Conservation (phyloP, 1,140 invertebrate species). For the Dysdera silvatica region DNA sequence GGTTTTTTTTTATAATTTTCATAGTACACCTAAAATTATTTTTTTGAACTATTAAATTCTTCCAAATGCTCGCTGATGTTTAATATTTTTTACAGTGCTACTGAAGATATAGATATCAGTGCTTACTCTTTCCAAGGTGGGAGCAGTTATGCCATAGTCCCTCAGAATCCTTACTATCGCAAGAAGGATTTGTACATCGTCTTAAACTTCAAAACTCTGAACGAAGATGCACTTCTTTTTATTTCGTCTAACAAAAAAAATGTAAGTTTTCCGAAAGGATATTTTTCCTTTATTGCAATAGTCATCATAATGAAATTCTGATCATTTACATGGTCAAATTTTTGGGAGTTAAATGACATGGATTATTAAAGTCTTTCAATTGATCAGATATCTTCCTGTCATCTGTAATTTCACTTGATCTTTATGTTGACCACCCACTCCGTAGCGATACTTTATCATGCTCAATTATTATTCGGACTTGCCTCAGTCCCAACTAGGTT, state of each 20-base stretch:
- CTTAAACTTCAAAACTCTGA: slow-evolving; percentile 73
- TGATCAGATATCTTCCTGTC: no score
- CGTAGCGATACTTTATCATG: no score
- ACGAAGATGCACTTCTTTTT: slow-evolving; percentile 80
- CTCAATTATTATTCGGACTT: no score
- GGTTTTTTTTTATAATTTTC: neutral
- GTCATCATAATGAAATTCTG: no score
- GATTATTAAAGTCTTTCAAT: no score
- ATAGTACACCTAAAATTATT: neutral
- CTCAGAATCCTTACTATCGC: slow-evolving; percentile 56
- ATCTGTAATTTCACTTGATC: no score
- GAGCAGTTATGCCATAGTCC: slow-evolving; percentile 63
- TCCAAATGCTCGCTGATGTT: neutral
- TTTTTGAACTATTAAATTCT: neutral
- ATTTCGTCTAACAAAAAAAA: slow-evolving; percentile 59
- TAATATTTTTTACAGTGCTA: slow-evolving; percentile 45
- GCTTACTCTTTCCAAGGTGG: slow-evolving; percentile 67
- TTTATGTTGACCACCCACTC: no score
- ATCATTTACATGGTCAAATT: no score
- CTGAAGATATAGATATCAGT: slow-evolving; percentile 45
- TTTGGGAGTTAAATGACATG: no score
- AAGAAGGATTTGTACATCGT: slow-evolving; percentile 65
- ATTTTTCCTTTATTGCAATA: no score
- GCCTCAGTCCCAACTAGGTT: no score
- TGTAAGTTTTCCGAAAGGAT: slow-evolving; percentile 12